Evolutionary conservation across 53 echinoderm and acorn worm genomes (phyloP).

Genomic region (Apostichopus leukothele): DNA sequence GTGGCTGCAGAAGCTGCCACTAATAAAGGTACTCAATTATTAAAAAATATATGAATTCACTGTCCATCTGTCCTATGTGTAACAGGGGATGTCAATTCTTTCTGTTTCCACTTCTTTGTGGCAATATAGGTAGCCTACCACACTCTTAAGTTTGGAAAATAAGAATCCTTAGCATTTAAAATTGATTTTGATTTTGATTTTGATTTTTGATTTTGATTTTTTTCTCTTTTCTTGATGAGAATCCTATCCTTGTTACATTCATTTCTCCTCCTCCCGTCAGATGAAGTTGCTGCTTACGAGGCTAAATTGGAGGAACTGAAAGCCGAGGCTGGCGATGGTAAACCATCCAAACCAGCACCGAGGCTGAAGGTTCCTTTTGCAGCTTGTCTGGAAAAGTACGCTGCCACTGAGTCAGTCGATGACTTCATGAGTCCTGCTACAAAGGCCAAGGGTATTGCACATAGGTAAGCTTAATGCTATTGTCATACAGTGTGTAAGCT

Average conservation of each 20-base stretch:
- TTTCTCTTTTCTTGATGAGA: no score
- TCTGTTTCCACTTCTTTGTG: no score
- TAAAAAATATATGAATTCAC: no score
- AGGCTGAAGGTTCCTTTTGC: slow-evolving; percentile 63
- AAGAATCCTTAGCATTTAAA: no score
- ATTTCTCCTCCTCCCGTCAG: slow-evolving; percentile 37
- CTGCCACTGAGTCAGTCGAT: slow-evolving; percentile 71
- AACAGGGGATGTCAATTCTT: no score
- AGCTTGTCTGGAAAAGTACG: slow-evolving; percentile 76
- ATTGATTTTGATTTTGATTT: no score
- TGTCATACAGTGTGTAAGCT: background rate
- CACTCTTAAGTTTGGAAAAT: no score
- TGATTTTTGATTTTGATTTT: no score
- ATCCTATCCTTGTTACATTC: no score
- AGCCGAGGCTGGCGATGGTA: slow-evolving; percentile 64
- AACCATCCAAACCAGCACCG: slow-evolving; percentile 69
- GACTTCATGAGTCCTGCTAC: slow-evolving; percentile 87
- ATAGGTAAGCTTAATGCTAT: slow-evolving; percentile 45
- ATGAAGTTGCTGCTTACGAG: slow-evolving; percentile 76
- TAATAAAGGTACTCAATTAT: slow-evolving; percentile 66
- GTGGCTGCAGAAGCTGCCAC: slow-evolving; percentile 77
- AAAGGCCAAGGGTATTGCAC: slow-evolving; percentile 72
- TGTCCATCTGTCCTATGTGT: no score
- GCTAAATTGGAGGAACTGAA: slow-evolving; percentile 74
- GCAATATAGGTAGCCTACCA: no score